A percentile compares a stretch with the other conserved stretches of the same genome.
phyloP scores from a whole-genome alignment of 2,113 vertebrate genomes.

The Trematocara stigmaticum region DNA sequence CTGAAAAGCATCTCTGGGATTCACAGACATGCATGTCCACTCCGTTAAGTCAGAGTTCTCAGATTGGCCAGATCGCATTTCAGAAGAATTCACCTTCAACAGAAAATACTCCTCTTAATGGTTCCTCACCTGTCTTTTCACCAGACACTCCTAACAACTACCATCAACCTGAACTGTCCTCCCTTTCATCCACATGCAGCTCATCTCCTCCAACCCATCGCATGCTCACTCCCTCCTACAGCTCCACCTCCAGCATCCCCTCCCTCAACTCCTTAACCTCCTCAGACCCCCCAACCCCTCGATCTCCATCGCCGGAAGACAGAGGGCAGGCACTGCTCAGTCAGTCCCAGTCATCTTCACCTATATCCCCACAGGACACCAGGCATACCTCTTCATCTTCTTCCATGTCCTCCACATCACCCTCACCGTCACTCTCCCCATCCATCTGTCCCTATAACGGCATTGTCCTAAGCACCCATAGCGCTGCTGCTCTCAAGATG shows the following conservation, averaged over 20 bases:
- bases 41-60: conserved; percentile 34
- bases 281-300: conserved; percentile 53
- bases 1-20: conserved; percentile 26
- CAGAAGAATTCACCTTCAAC: not conserved
- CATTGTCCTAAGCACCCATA: conserved; percentile 84
- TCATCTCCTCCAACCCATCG: conserved; percentile 26
- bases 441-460: conserved; percentile 43
- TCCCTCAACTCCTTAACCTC: conserved; percentile 53
- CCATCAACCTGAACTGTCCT: conserved; percentile 18
- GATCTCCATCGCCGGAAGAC: conserved; percentile 46
- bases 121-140: not conserved
- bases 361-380: conserved; percentile 38
- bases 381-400: conserved; percentile 56
- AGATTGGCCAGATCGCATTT: conserved; percentile 58
- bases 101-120: not conserved
- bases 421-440: conserved; percentile 53
- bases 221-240: conserved; percentile 47
- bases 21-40: conserved; percentile 21
- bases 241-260: conserved; percentile 57
- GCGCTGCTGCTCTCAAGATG: conserved; percentile 80
- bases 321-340: conserved; percentile 17
- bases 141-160: conserved; percentile 8
- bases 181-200: conserved; percentile 10
- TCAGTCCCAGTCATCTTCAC: conserved; percentile 39
- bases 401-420: conserved; percentile 46